Evolutionary conservation across 1,140 invertebrate genomes (phyloP), one percentile per base, ranked within the genome.

Genomic region (Magallana angulata): DNA sequence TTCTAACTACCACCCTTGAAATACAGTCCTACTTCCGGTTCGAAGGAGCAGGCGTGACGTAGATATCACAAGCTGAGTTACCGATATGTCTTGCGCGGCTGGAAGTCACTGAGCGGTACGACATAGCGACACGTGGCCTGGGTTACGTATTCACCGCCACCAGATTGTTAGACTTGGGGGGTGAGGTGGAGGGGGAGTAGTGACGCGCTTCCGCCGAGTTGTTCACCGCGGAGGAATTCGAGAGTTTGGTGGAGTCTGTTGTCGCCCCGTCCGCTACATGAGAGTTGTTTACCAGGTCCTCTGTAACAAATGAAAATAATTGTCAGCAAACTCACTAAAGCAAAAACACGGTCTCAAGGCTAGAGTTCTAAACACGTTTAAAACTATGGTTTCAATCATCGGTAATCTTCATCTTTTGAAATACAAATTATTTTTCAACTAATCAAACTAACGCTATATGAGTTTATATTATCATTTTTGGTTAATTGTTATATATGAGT

Each of bases 61-160:
- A 48, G 36, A 48, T 48, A 24, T 76, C 68, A 76, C 24, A 76
- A 76, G 3, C 68, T 76, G 16, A 48, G 36, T 64, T 76, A 30
- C 68, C 68, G 68, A 76, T 76, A 76, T 76, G 68, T 76, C 68
- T 76, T 76, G 68, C 68, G 24, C 68, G 68, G 24, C 30, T 76
- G 68, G 68, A 76, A 76, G 68, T 76, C 68, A 76, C 68, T 76
- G 24, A 12, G 30, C 4, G 24, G 18, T 18, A 76, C 68, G 68
- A 76, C 68, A 76, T 76, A 76, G 68, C 68, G 68, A 76, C 68
- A 76, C 68, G 68, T 36, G 36, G 68, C 68, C 68, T 76, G 68
- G 68, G 81, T 58, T 82, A 82, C 81, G 81, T 82, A n/a, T 82
- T 82, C 1, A 82, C 81, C 12, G 81, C 81, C 48, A 82, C 81